phyloP scores from a whole-genome alignment of 2,797 vertebrate genomes.

The Myotis pilosus region DNA sequence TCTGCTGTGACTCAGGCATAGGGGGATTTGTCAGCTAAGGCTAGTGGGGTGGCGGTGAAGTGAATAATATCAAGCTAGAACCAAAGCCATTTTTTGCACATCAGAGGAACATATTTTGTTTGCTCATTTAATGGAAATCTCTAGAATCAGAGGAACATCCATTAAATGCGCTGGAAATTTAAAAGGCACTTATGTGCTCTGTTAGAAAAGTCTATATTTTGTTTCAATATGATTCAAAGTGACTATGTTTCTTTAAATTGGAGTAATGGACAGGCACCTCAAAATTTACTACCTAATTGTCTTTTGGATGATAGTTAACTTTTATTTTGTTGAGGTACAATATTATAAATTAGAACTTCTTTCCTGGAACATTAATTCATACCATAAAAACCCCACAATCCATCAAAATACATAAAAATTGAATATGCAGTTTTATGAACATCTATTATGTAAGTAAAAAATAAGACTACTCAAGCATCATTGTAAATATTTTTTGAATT shows the following conservation, averaged over 20 bases:
- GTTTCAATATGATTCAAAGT: neutral
- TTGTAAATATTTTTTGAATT: neutral
- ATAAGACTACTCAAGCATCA: neutral
- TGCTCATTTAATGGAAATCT: neutral
- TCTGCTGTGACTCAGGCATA: neutral
- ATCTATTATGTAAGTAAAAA: constrained; percentile 11
- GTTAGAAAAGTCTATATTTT: neutral
- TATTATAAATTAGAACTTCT: neutral
- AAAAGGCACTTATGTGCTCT: neutral
- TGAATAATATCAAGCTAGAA: neutral
- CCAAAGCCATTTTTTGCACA: neutral
- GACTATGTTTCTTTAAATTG: neutral
- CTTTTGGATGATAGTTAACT: neutral
- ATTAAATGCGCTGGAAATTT: neutral
- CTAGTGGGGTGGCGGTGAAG: neutral
- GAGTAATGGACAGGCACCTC: neutral
- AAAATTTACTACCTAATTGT: neutral
- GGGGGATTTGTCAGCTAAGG: neutral
- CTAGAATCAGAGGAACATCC: neutral
- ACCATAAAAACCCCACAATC: neutral
- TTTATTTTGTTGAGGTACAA: neutral
- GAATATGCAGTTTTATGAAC: neutral
- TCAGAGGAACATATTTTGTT: neutral
- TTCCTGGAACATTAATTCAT: neutral
- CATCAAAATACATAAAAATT: neutral